These are phyloP conservation scores for Ctenomys sociabilis DNA, from an alignment of 2,113 vertebrate species.

Conservation along the genomic window DNA sequence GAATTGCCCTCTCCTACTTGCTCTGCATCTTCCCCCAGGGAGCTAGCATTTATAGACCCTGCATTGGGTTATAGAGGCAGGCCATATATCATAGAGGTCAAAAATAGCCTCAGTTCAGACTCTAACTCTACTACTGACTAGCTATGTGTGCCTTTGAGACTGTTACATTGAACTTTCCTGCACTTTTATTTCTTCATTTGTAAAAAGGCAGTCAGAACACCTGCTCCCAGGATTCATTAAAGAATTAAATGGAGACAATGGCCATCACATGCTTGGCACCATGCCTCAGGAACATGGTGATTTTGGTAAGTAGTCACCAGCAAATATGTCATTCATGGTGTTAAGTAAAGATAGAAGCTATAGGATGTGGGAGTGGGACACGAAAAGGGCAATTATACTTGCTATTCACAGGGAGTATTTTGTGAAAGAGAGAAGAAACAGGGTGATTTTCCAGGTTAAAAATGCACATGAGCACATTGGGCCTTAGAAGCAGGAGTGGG, in stretches of 20 bases:
- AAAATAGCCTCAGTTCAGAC: not conserved
- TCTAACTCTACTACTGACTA: not conserved
- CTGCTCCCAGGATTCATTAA: not conserved
- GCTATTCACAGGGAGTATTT: not conserved
- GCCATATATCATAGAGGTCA: not conserved
- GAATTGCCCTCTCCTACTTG: not conserved
- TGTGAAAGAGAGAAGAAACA: not conserved
- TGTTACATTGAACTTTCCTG: not conserved
- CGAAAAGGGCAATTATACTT: not conserved
- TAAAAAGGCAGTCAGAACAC: not conserved
- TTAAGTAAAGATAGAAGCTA: not conserved
- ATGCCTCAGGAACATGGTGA: not conserved
- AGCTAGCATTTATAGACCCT: not conserved
- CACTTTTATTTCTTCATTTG: not conserved
- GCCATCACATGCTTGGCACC: not conserved
- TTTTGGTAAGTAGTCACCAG: not conserved
- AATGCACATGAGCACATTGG: too few species aligned
- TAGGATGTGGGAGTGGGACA: not conserved
- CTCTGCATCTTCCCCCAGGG: not conserved
- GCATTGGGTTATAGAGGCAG: not conserved
- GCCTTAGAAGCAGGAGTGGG: not conserved
- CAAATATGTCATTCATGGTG: not conserved
- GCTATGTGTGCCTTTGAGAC: not conserved
- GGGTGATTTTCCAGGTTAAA: not conserved
- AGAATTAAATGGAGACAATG: not conserved